phyloP scores from a whole-genome alignment of 2,888 invertebrate species.

The Gymnocheta viridis region DNA sequence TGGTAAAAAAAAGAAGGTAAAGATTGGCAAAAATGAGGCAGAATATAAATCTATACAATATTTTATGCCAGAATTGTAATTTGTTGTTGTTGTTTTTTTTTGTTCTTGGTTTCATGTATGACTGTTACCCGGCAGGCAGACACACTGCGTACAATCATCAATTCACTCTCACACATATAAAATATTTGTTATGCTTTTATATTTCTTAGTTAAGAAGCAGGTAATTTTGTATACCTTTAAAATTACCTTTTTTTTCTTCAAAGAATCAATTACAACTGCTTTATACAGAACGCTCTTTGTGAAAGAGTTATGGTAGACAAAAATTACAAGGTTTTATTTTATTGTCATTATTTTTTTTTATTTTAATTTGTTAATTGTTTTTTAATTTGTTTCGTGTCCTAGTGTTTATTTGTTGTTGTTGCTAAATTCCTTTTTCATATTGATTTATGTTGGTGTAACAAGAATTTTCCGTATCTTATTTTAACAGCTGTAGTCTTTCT shows the following conservation, averaged over 20 bases:
- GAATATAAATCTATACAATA: conserved; percentile 42
- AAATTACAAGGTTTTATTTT: conserved; percentile 3
- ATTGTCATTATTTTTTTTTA: conserved; percentile 2
- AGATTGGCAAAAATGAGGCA: conserved; percentile 58
- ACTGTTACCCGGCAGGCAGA: background rate
- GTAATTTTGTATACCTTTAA: background rate
- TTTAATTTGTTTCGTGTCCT: conserved; percentile 36
- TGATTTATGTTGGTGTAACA: conserved; percentile 29
- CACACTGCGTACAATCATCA: conserved; percentile 6
- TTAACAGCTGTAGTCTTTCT: background rate
- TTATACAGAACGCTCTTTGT: conserved; percentile 14
- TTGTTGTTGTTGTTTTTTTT: conserved; percentile 3
- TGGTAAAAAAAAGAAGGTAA: conserved; percentile 25
- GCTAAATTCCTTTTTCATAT: background rate
- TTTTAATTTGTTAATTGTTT: conserved; percentile 3
- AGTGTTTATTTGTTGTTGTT: conserved; percentile 35
- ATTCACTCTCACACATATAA: conserved; percentile 43
- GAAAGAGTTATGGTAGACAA: background rate
- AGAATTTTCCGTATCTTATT: background rate
- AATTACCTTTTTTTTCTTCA: conserved; percentile 1
- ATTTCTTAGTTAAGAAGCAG: conserved; percentile 17
- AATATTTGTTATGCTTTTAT: background rate
- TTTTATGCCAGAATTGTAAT: conserved; percentile 51
- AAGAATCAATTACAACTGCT: conserved; percentile 43
- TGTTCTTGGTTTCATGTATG: background rate